These are phyloP conservation scores for Sebastes hubbsi DNA, from an alignment of 2,797 vertebrate genomes.

Conservation along the genomic window DNA sequence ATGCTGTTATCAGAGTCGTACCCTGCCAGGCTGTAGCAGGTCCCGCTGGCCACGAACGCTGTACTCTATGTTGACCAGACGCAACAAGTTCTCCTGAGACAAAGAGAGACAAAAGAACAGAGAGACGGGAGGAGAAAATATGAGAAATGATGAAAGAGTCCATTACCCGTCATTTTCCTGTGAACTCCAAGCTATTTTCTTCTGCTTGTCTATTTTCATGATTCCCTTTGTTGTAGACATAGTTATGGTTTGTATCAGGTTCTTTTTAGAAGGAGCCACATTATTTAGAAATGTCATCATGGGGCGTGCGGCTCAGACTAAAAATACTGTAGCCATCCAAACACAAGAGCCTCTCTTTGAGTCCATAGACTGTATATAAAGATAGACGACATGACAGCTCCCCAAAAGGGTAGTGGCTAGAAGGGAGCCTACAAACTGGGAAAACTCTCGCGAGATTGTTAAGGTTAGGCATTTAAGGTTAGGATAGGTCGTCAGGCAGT, in stretches of 20 bases:
- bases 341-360: not conserved
- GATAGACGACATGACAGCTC: too few species aligned
- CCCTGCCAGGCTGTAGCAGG: constrained; percentile 93
- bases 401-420: too few species aligned
- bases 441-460: too few species aligned
- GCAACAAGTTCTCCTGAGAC: constrained; percentile 91
- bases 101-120: constrained; percentile 30
- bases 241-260: constrained; percentile 22
- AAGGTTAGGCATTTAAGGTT: too few species aligned
- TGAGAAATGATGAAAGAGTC: constrained; percentile 11
- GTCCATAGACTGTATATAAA: not conserved
- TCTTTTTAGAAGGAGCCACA: not conserved
- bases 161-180: not conserved
- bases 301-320: not conserved
- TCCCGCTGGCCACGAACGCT: constrained; percentile 89
- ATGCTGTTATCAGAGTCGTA: constrained; percentile 81
- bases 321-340: not conserved
- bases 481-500: too few species aligned
- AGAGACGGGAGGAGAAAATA: constrained; percentile 8
- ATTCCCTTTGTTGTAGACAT: not conserved
- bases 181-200: not conserved
- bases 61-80: constrained; percentile 94
- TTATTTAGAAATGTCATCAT: not conserved
- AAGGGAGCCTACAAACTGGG: too few species aligned
- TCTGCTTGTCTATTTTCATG: not conserved